Conservation (phyloP, 2,113 vertebrate species). For the Passer montanus region DNA sequence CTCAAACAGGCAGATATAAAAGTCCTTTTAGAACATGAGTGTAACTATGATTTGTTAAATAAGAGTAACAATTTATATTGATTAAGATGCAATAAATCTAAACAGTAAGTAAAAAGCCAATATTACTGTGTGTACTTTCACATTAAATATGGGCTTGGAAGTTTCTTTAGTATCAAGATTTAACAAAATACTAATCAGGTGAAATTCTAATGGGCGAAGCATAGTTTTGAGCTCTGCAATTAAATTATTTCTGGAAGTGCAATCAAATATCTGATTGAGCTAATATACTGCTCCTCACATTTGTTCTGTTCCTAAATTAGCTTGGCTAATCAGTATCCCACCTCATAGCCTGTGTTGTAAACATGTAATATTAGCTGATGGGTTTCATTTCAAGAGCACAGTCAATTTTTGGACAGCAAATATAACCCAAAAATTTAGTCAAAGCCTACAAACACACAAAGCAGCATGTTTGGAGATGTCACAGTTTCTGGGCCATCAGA, state of each 20-base stretch:
- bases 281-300: not conserved
- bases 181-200: not conserved
- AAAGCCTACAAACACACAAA: not conserved
- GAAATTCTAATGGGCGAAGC: not conserved
- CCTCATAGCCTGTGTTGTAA: not conserved
- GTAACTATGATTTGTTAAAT: not conserved
- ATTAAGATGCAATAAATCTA: not conserved
- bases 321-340: constrained; percentile 10
- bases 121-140: not conserved
- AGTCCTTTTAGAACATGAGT: not conserved
- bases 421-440: constrained; percentile 8
- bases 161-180: not conserved
- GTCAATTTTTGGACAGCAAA: not conserved
- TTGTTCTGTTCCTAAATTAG: constrained; percentile 22
- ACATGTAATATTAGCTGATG: not conserved
- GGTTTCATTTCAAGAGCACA: not conserved
- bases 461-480: not conserved
- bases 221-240: not conserved
- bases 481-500: not conserved
- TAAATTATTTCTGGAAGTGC: constrained; percentile 1
- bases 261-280: constrained; percentile 11
- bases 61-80: not conserved
- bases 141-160: not conserved
- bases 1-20: not conserved
- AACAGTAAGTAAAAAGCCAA: not conserved